phyloP scores from a whole-genome alignment of 2,888 invertebrate genomes.

The Cephonodes hylas region DNA sequence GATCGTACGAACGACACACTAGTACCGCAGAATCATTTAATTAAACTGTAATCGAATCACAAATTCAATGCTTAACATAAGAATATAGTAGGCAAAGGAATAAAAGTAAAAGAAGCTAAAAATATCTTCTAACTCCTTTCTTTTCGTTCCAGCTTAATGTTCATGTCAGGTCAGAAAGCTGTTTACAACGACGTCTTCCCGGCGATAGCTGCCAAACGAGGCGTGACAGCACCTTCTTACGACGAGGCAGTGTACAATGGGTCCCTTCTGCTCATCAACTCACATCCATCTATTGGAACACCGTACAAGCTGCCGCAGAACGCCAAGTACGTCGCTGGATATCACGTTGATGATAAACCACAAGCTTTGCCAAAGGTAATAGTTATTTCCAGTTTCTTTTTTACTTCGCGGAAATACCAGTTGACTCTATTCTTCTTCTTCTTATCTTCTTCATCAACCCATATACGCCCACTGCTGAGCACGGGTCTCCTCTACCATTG shows the following conservation, averaged over 20 bases:
- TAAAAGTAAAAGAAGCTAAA: too few relatives aligned
- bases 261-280: constrained; percentile 47
- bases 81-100: too few relatives aligned
- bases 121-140: neutral
- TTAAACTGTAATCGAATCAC: too few relatives aligned
- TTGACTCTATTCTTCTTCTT: too few relatives aligned
- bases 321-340: constrained; percentile 56
- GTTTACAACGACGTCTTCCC: constrained; percentile 40
- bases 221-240: constrained; percentile 45
- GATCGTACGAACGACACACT: too few relatives aligned
- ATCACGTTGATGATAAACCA: constrained; percentile 51
- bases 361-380: constrained; percentile 55
- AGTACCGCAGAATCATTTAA: too few relatives aligned
- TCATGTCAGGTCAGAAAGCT: constrained; percentile 39
- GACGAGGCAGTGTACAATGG: constrained; percentile 47
- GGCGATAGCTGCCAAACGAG: constrained; percentile 45
- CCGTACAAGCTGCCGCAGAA: constrained; percentile 49
- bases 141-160: constrained; percentile 35
- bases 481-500: too few relatives aligned
- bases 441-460: too few relatives aligned
- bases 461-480: too few relatives aligned
- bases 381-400: neutral
- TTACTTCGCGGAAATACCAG: too few relatives aligned
- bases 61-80: too few relatives aligned
- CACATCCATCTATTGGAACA: constrained; percentile 49